These are phyloP conservation scores for Hemiprocne comata DNA, from an alignment of 2,113 vertebrate species.

Conservation along the genomic window DNA sequence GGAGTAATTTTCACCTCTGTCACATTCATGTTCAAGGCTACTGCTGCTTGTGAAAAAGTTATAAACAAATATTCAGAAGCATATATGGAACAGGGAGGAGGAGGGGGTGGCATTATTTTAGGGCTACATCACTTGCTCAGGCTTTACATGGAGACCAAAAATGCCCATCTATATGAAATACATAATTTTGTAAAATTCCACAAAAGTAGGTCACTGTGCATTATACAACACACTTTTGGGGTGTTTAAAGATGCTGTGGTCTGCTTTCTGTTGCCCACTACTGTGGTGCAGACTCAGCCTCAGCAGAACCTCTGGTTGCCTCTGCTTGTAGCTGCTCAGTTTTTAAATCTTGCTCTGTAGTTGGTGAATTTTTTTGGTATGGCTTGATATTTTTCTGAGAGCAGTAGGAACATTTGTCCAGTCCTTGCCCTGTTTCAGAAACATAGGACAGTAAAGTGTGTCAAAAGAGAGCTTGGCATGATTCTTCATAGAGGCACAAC, in stretches of 20 bases:
- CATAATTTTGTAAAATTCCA: not conserved
- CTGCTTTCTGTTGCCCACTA: not conserved
- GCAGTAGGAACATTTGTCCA: not conserved
- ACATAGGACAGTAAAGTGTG: not conserved
- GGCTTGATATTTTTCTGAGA: not conserved
- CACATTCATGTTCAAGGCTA: rapidly evolving
- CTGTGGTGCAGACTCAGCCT: not conserved
- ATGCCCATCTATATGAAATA: not conserved
- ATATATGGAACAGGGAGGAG: not conserved
- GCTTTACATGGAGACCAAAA: not conserved
- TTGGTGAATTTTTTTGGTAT: not conserved
- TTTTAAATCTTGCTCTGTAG: not conserved
- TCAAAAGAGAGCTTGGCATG: not conserved
- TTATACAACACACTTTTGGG: not conserved
- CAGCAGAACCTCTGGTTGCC: not conserved
- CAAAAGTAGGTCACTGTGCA: not conserved
- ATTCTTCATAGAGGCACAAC: not conserved
- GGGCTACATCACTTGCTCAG: not conserved
- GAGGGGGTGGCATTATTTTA: not conserved
- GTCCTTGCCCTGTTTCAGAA: not conserved
- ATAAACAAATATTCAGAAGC: rapidly evolving
- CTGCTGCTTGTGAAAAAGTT: not conserved
- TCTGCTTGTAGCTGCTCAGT: not conserved
- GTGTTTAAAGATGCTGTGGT: not conserved
- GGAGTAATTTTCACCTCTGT: not conserved